Percentiles rank a stretch among this genome's conserved stretches.
These are phyloP conservation scores for Octopus bimaculoides DNA, from an alignment of 1,140 invertebrate species.

Conservation along the genomic window DNA sequence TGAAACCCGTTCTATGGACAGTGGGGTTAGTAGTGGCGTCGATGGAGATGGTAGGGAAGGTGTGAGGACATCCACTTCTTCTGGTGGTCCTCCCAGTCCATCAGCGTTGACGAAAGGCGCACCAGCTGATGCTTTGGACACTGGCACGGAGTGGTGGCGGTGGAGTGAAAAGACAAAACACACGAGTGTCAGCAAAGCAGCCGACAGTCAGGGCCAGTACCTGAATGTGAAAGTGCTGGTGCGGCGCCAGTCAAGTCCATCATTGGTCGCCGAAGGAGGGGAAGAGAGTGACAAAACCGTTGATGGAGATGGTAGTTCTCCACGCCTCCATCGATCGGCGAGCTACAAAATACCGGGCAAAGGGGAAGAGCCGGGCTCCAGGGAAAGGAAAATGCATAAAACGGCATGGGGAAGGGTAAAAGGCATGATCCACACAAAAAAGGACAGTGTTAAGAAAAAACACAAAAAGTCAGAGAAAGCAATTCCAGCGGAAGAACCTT, in stretches of 20 bases:
- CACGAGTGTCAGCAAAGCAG: conserved; percentile 12
- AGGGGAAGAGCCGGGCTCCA: conserved; percentile 11
- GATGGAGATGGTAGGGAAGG: conserved; percentile 33
- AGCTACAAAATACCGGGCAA: conserved; percentile 41
- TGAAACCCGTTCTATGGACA: conserved; percentile 40
- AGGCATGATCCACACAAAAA: conserved; percentile 69
- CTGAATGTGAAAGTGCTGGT: conserved; percentile 33
- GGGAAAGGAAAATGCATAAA: conserved; percentile 47
- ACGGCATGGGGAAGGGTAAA: conserved; percentile 72
- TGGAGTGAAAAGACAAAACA: conserved; percentile 37
- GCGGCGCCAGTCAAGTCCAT: conserved; percentile 47
- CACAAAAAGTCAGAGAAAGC: conserved; percentile 25
- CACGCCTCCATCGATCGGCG: conserved; percentile 34
- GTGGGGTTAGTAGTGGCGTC: conserved; percentile 40
- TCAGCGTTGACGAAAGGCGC: conserved; percentile 25
- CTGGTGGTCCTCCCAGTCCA: conserved; percentile 42
- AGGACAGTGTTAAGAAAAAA: conserved; percentile 64
- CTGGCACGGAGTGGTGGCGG: conserved; percentile 44
- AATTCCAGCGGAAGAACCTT: conserved; percentile 31
- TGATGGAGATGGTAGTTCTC: conserved; percentile 26
- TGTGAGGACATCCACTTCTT: conserved; percentile 37
- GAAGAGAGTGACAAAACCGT: conserved; percentile 30
- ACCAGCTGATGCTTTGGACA: conserved; percentile 26
- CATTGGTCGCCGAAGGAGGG: conserved; percentile 37
- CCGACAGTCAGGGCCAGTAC: conserved; percentile 27